Base-by-base conservation (phyloP, 1,140 invertebrate genomes). In the Homarus americanus region DNA sequence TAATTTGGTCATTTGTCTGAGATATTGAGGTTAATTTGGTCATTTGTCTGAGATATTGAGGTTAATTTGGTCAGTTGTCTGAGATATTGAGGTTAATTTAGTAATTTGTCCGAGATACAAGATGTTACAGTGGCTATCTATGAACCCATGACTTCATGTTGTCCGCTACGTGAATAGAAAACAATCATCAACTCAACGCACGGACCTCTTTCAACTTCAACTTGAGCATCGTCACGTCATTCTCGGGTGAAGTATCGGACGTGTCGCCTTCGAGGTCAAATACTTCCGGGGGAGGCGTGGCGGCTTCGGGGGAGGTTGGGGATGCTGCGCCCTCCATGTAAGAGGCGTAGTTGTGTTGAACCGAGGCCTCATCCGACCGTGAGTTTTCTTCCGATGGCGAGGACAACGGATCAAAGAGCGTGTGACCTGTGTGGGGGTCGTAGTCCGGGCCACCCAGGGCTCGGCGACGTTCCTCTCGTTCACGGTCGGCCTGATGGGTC, bases 131-230 rank as follows among this genome's bases (percentile, higher is more conserved):
- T n/a, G n/a, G n/a, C n/a, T n/a, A n/a, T n/a, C n/a, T n/a, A n/a
- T n/a, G n/a, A n/a, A n/a, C n/a, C n/a, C n/a, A n/a, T n/a, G n/a
- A n/a, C n/a, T n/a, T n/a, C n/a, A n/a, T n/a, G n/a, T n/a, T n/a
- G n/a, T n/a, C n/a, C n/a, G n/a, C n/a, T n/a, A n/a, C n/a, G n/a
- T n/a, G n/a, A n/a, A n/a, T n/a, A n/a, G n/a, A n/a, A n/a, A n/a
- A n/a, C n/a, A n/a, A n/a, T n/a, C n/a, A n/a, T n/a, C n/a, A n/a
- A n/a, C n/a, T 58, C 20, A 4, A 20, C 53, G 28, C 63, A 93
- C 92, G 92, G 95, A 98, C 97, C 96, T 97, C 96, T 94, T 96
- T 97, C 92, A 97, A 94, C 91, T 96, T 96, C 93, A 95, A 94
- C 93, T 95, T 95, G 69, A 97, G 94, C 83, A 96, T 72, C 0